A percentile compares a stretch with the other conserved stretches of the same genome.
phyloP scores from a whole-genome alignment of 2,797 vertebrate species.

The Gymnothorax javanicus region DNA sequence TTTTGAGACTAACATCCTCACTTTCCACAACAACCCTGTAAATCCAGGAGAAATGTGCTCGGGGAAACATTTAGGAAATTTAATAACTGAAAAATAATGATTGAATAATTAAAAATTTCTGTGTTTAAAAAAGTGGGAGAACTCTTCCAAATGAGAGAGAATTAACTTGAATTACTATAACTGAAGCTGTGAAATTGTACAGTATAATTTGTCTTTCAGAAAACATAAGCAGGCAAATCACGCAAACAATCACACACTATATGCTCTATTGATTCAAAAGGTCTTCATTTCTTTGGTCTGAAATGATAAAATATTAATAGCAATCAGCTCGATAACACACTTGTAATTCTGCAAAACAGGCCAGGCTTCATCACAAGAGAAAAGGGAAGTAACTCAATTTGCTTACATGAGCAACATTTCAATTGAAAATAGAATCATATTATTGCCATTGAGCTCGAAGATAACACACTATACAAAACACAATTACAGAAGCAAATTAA shows the following conservation, averaged over 20 bases:
- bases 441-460: background rate
- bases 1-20: background rate
- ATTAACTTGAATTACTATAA: background rate
- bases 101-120: background rate
- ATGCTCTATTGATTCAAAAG: background rate
- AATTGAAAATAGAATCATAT: background rate
- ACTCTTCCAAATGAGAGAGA: background rate
- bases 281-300: background rate
- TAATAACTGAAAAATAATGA: background rate
- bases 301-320: conserved; percentile 3
- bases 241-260: background rate
- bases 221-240: background rate
- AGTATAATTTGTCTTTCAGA: background rate
- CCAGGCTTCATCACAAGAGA: background rate
- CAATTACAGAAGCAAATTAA: background rate
- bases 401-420: conserved; percentile 7
- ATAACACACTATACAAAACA: background rate
- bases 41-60: background rate
- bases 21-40: background rate
- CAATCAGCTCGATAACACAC: background rate
- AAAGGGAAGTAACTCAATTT: conserved; percentile 1
- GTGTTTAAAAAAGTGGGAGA: background rate
- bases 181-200: background rate
- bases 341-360: background rate
- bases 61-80: background rate